These are phyloP conservation scores for Acanthosepion pharaonis DNA, from an alignment of 2,888 invertebrate species.

Conservation along the genomic window DNA sequence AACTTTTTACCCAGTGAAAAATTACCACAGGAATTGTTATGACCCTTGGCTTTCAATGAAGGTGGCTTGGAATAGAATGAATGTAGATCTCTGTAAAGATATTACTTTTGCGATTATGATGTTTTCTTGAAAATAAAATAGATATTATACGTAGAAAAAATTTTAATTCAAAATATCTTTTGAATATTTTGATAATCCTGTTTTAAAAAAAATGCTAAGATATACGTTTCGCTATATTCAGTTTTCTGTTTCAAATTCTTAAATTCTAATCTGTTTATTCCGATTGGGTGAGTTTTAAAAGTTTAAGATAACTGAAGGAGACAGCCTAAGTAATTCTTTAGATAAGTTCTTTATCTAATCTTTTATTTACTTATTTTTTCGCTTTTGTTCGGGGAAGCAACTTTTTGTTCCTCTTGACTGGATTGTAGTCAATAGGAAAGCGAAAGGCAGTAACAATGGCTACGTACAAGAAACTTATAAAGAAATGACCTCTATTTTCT, in stretches of 20 bases:
- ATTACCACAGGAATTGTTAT: no score
- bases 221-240: background rate
- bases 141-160: background rate
- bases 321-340: background rate
- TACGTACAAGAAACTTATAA: background rate
- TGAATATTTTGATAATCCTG: background rate
- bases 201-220: background rate
- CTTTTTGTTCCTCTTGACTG: background rate
- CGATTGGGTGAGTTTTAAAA: background rate
- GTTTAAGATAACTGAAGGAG: constrained; percentile 12
- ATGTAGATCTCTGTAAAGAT: background rate
- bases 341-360: background rate
- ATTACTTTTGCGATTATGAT: background rate
- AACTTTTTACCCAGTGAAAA: no score
- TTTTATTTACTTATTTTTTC: background rate
- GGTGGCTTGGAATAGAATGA: background rate
- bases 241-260: background rate
- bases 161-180: background rate
- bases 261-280: background rate
- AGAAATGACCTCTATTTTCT: no score
- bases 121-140: background rate
- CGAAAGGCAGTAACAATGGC: background rate
- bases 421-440: background rate
- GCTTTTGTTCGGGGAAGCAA: no score
- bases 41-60: no score